Evolutionary conservation across 1,140 invertebrate genomes (phyloP).

Genomic region (Macrotrachela quadricornifera): DNA sequence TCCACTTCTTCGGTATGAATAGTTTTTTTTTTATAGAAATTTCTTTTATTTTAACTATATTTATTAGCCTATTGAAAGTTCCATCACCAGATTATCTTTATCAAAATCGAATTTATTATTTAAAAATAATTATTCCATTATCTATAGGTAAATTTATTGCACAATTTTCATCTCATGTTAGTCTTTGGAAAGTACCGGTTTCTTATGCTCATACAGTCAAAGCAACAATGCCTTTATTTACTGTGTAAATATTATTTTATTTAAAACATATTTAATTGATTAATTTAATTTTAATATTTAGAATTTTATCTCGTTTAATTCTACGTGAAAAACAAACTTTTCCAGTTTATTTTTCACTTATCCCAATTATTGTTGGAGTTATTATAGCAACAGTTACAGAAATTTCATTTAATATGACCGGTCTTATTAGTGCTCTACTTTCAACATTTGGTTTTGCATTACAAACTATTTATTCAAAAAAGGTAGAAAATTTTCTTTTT

Average conservation of each 20-base stretch:
- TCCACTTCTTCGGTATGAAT: too few species aligned
- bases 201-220: constrained; percentile 95
- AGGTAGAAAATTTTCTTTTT: constrained; percentile 46
- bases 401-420: constrained; percentile 65
- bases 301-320: constrained; percentile 21
- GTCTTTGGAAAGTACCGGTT: constrained; percentile 91
- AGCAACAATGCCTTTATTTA: constrained; percentile 87
- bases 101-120: constrained; percentile 42
- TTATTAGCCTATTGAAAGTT: too few species aligned
- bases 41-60: too few species aligned
- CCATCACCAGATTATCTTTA: too few species aligned
- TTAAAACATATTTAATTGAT: too few species aligned
- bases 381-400: constrained; percentile 74
- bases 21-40: too few species aligned
- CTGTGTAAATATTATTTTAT: constrained; percentile 53
- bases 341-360: constrained; percentile 53
- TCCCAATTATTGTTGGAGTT: constrained; percentile 76
- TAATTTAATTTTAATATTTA: too few species aligned
- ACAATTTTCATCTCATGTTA: constrained; percentile 73
- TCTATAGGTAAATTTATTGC: constrained; percentile 77
- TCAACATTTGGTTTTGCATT: constrained; percentile 73
- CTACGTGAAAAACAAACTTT: constrained; percentile 61
- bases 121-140: constrained; percentile 59
- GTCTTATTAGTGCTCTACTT: constrained; percentile 60
- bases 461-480: constrained; percentile 85